Percentiles rank a stretch among this genome's conserved stretches.
Conservation (phyloP, 2,888 invertebrate genomes). For the Leptinotarsa rubiginosa region DNA sequence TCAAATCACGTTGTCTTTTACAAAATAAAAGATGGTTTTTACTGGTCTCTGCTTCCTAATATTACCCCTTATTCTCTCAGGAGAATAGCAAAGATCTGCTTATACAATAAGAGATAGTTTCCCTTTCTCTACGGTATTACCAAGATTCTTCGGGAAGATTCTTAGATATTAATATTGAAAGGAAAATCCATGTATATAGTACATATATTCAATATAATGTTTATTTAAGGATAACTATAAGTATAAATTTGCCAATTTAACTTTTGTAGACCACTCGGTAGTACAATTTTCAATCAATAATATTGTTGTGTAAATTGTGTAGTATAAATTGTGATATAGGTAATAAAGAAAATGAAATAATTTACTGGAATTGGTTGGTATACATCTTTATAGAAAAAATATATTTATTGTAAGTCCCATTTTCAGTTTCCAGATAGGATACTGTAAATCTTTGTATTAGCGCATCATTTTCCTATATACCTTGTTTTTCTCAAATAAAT, state of each 20-base stretch:
- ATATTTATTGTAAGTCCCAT: constrained; percentile 34
- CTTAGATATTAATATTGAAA: background rate
- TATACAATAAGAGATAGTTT: background rate
- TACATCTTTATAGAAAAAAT: constrained; percentile 12
- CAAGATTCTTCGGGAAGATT: background rate
- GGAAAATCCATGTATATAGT: constrained; percentile 12
- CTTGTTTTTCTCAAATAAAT: constrained; percentile 19
- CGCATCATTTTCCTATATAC: constrained; percentile 4
- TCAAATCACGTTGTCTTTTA: no score
- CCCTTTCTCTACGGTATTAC: background rate
- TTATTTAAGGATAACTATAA: constrained; percentile 20
- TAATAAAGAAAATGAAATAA: constrained; percentile 37
- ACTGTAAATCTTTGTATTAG: constrained; percentile 8
- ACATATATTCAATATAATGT: constrained; percentile 6
- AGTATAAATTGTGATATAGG: constrained; percentile 45
- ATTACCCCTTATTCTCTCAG: no score
- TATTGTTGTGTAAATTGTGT: constrained; percentile 45
- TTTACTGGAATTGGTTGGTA: constrained; percentile 36
- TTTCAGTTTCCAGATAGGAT: constrained; percentile 25
- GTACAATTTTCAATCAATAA: constrained; percentile 41
- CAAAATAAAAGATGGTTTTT: no score
- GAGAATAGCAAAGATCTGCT: background rate
- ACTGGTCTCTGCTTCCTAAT: no score
- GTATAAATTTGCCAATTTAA: constrained; percentile 28
- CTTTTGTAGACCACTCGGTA: constrained; percentile 34